Base-by-base conservation (phyloP, 1,140 invertebrate genomes). In the Temnothorax nylanderi region DNA sequence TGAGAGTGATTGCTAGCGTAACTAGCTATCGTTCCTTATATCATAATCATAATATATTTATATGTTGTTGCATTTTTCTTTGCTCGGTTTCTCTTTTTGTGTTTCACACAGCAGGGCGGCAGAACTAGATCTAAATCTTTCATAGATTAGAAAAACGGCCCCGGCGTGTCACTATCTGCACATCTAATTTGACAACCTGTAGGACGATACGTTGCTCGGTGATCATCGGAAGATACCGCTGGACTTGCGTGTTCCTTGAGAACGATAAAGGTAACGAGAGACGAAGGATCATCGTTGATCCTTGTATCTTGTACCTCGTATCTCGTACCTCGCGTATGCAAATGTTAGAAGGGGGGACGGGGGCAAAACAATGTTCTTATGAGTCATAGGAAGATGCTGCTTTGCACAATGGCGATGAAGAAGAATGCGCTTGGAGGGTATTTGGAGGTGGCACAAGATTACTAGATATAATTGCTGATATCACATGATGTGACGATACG, bases 61-160 rank as follows among this genome's bases (percentile, higher is more conserved):
- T 44, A 49, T 60, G 21, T 78, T 62, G 16, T 78, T 64, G 58
- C 26, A 62, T n/a, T 64, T 49, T 78, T 60, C 6, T 78, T 64
- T 78, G 76, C n/a, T 65, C 60, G 58, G 18, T 65, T 65, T 49
- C 44, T 78, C 32, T 78, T 78, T 78, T 78, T 78, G 21, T 78
- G 76, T 78, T 78, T 78, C 26, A 78, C 76, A 21, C 41, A 65
- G 44, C 32, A 78, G 1, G 60, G 60, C 32, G 16, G 44, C 76
- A 78, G 76, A 78, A 11, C 74, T 76, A 58, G 37, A 47, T 44
- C 56, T 21, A 51, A 72, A 16, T 1, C 54, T 41, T 77, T 77
- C 37, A 41, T 32, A 62, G 5, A 34, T 77, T 77, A 62, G 21
- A 62, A 16, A 77, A 77, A 62, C 16, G 26, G 8, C 75, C 74